Base-by-base conservation (phyloP, 2,888 invertebrate species). In the Dioctria rufipes region DNA sequence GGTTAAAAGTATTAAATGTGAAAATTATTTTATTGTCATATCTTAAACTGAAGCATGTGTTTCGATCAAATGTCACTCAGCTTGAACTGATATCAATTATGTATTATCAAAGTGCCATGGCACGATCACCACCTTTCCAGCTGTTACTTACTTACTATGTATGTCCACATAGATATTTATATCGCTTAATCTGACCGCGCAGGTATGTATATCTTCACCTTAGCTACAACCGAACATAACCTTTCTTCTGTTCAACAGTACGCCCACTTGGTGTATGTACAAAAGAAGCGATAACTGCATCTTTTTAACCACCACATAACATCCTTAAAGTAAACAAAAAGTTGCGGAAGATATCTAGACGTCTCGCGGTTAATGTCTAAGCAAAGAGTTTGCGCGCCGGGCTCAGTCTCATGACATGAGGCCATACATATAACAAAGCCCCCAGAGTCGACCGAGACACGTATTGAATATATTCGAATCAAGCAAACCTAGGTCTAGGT, bases 161-260 rank as follows among this genome's bases (percentile, higher is more conserved):
- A n/a, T n/a, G n/a, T 25, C 0, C 25, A 25, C 25, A 25, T 25
- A 25, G 25, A 25, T 25, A 25, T 25, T 25, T 25, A n/a, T 77
- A 63, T 77, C 77, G 49, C 77, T 77, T 63, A 77, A 77, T 77
- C 77, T 77, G 63, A 77, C 77, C 77, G 46, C 77, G 25, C 25
- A 25, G 25, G 25, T 25, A 25, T 25, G 77, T 77, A 46, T 77
- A 43, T 25, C 63, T 77, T 77, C 61, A 77, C 77, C 77, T 63
- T 63, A 60, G 77, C 77, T 77, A 39, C 77, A 25, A 63, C 63
- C 11, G 63, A 77, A 77, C 77, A 77, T 77, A 77, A 77, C 77
- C 77, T 77, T 77, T 77, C 77, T 77, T 77, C 77, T 77, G 77
- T 77, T 77, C 77, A 77, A 77, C 77, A 77, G 63, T 77, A 77